Evolutionary conservation across 1,140 invertebrate species (phyloP), one percentile per base, ranked within the genome.

Genomic region (Hyles euphorbiae): DNA sequence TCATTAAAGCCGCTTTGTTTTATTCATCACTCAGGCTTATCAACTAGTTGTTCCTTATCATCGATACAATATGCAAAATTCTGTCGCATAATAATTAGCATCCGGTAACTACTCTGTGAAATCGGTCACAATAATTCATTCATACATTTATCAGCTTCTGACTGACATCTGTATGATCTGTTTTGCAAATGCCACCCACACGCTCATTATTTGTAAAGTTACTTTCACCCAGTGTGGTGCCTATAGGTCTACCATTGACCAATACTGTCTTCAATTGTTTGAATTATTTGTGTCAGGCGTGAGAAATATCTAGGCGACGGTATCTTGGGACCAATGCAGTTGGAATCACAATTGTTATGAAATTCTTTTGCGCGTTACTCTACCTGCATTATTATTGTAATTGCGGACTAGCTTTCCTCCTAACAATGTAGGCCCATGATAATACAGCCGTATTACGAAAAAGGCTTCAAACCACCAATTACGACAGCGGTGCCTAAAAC

Each of bases 121-220:
- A 48, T 56, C 54, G 10, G 11, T 48, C 33, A 56, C 11, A 44
- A 8, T 40, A 10, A 11, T 54, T 44, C 12, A 54, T 12, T 7
- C 11, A 11, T 59, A 54, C 43, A 60, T 63, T 63, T 40, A 63
- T 63, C 58, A 62, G 53, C 53, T 70, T 34, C 50, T 53, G 53
- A 65, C 33, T 65, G 67, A 70, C 60, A 65, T 67, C 53, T 64
- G 63, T 58, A 68, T 81, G 65, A 72, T 73, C 63, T 65, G 57
- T 69, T 74, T 75, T 64, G 66, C 67, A 69, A 75, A 65, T 61
- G 52, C 55, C 65, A 70, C 69, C 71, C 67, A 69, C 68, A 51
- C 47, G 56, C 10, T 61, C 36, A 67, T 72, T 67, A 67, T 67
- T 70, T 68, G 62, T 64, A 61, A 68, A 68, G 56, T 53, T 59